Evolutionary conservation across 2,797 vertebrate species (phyloP).

Genomic region (Erithacus rubecula): DNA sequence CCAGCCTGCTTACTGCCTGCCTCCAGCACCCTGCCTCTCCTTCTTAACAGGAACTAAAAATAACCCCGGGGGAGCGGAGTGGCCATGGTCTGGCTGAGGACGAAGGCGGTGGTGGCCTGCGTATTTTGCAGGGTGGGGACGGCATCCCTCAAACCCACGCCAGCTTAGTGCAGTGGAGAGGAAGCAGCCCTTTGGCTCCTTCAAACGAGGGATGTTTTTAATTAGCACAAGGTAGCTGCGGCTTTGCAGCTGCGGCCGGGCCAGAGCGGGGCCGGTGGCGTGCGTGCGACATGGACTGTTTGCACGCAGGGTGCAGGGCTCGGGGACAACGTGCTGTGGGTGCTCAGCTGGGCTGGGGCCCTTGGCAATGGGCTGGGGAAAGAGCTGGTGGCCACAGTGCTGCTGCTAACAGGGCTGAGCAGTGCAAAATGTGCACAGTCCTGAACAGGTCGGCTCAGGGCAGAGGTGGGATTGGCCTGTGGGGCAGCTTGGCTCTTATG

Average conservation of each 20-base stretch:
- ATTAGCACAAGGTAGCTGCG: conserved; percentile 3
- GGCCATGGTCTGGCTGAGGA: not conserved
- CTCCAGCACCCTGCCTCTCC: not conserved
- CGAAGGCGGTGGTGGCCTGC: not conserved
- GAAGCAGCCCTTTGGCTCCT: conserved; percentile 25
- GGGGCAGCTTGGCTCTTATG: not conserved
- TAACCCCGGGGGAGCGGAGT: not conserved
- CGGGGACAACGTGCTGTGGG: rapidly evolving
- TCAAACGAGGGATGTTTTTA: conserved; percentile 32
- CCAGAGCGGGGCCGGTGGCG: rapidly evolving
- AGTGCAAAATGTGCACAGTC: not conserved
- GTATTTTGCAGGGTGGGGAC: conserved; percentile 8
- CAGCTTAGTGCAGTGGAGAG: not conserved
- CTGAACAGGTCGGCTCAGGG: not conserved
- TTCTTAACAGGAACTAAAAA: conserved; percentile 17
- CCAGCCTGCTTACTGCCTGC: not conserved
- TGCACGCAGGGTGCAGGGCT: rapidly evolving
- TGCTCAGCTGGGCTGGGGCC: rapidly evolving
- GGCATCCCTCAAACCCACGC: conserved; percentile 25
- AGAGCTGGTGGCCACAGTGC: rapidly evolving
- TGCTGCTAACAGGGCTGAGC: not conserved
- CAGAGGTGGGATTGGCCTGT: not conserved
- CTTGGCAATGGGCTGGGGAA: rapidly evolving
- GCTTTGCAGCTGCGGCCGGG: conserved; percentile 1
- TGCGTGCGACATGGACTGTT: not conserved